Evolutionary conservation across 2,113 vertebrate species (phyloP), one percentile per base, ranked within the genome.

Genomic region (Microtus ochrogaster): DNA sequence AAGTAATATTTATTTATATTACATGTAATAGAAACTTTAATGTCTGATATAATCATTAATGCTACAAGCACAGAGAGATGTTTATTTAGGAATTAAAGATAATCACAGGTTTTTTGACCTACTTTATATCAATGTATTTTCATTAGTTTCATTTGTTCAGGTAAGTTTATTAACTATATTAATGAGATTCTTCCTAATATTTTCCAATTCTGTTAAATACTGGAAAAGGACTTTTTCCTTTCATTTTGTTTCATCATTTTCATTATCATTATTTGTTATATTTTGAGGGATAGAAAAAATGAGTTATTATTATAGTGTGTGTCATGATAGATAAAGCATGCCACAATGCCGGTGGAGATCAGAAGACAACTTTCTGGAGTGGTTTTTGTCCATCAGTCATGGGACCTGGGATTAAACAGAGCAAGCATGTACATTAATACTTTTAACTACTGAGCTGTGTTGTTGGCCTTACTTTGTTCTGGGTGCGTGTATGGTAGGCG

Each of bases 1-100:
- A 93, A 96, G 96, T 96, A 97, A 94, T 96, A 96, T 92, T 96
- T 41, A 90, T 39, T 61, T 89, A 90, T 44, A 96, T 68, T 93
- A 17, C 41, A 76, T 88, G 97, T 95, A 96, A 79, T 39, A 73
- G 1, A 95, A 68, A 91, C 33, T 96, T 17, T 96, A 97, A 94
- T 97, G 21, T 30, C 88, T 97, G 97, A 68, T 44, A 92, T 73
- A 77, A 78, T 13, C 91, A 86, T 97, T 93, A 97, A 89, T 52
- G 28, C 52, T 92, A 52, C 16, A 96, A 55, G n/a, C 85, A 93
- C 76, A 84, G 0, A 1, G 77, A 89, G 49, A 85, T 92, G 44
- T 76, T 82, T 94, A 92, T 74, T 76, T 88, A 90, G 86, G 83
- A 90, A 97, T 94, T 95, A 77, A 24, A 88, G 5, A 70, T 87